Conservation (phyloP, 2,888 invertebrate species). For the Rhaphigaster nebulosa region DNA sequence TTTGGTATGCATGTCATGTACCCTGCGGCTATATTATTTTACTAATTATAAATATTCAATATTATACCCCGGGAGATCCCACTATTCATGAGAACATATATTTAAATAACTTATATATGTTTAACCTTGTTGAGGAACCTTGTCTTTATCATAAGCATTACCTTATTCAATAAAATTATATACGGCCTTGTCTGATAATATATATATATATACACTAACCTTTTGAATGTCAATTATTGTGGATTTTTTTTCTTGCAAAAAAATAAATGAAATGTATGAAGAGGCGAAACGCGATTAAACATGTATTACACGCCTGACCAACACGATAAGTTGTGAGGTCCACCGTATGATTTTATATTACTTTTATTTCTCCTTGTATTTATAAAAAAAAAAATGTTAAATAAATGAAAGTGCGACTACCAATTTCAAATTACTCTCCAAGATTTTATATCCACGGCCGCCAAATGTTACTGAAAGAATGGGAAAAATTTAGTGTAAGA, state of each 20-base stretch:
- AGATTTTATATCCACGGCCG: too few relatives aligned
- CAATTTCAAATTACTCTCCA: too few relatives aligned
- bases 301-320: too few relatives aligned
- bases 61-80: neutral
- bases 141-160: slow-evolving; percentile 17
- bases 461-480: too few relatives aligned
- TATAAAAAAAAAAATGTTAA: too few relatives aligned
- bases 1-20: neutral
- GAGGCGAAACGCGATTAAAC: neutral
- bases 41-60: neutral
- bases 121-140: slow-evolving; percentile 15
- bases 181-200: slow-evolving; percentile 18
- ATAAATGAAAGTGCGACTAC: too few relatives aligned
- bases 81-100: slow-evolving; percentile 5
- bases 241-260: neutral
- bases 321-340: too few relatives aligned
- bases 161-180: slow-evolving; percentile 44
- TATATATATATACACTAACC: too few relatives aligned
- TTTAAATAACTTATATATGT: neutral
- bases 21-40: neutral
- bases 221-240: neutral
- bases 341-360: too few relatives aligned
- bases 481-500: too few relatives aligned
- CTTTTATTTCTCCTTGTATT: too few relatives aligned
- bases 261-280: neutral